Evolutionary conservation across 2,888 invertebrate species (phyloP).

Genomic region (Agrenia bidenticulata): DNA sequence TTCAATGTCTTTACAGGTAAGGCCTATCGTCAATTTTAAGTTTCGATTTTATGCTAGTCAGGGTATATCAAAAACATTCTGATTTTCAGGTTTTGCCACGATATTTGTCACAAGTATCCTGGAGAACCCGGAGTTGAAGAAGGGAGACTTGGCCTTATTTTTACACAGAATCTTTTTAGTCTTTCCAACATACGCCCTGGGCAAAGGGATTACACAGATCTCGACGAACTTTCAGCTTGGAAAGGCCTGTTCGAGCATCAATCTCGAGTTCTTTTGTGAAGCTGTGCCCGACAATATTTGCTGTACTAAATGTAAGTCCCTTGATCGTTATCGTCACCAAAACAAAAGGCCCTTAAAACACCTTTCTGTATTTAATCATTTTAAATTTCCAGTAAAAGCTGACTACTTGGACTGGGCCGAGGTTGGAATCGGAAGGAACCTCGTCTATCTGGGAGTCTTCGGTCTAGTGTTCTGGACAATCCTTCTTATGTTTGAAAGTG

Average conservation of each 20-base stretch:
- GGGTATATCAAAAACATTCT: neutral
- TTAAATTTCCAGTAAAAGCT: conserved; percentile 35
- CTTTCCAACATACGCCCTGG: conserved; percentile 72
- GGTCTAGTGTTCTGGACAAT: conserved; percentile 32
- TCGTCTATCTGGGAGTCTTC: conserved; percentile 40
- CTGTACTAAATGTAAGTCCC: conserved; percentile 44
- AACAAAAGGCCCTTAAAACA: neutral
- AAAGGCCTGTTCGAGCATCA: conserved; percentile 32
- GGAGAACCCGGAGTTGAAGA: conserved; percentile 63
- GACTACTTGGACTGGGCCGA: conserved; percentile 49
- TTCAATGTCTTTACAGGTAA: conserved; percentile 33
- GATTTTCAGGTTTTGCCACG: conserved; percentile 68
- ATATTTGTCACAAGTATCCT: conserved; percentile 71
- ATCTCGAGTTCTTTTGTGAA: conserved; percentile 48
- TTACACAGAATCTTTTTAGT: conserved; percentile 69
- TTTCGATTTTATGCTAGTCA: too few species aligned
- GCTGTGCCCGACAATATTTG: conserved; percentile 46
- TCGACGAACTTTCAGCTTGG: conserved; percentile 42
- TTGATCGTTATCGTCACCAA: too few species aligned
- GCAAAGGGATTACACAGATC: conserved; percentile 52
- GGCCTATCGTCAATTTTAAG: neutral
- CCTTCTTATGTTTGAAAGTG: conserved; percentile 41
- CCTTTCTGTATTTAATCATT: neutral
- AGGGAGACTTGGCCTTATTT: conserved; percentile 62
- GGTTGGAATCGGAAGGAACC: conserved; percentile 49